phyloP scores from a whole-genome alignment of 2,113 vertebrate species.

The Embiotoca jacksoni region DNA sequence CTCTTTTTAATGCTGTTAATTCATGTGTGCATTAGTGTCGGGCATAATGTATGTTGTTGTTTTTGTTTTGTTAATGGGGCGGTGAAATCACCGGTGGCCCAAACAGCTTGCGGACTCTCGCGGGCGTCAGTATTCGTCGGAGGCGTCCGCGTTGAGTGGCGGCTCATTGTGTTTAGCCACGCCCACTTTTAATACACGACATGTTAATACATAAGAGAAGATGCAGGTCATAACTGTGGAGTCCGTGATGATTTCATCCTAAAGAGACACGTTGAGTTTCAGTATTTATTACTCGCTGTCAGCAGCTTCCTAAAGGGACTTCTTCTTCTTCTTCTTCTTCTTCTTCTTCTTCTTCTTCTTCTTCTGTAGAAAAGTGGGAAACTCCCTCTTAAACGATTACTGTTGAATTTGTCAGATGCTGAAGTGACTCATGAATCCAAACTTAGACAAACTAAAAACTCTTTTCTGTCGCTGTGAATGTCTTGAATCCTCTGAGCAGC shows the following conservation, averaged over 20 bases:
- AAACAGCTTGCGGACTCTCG: conserved; percentile 12
- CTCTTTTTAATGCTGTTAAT: neutral
- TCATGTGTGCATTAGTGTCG: conserved; percentile 4
- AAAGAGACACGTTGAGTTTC: no score
- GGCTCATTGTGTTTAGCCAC: conserved; percentile 54
- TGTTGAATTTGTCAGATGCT: neutral
- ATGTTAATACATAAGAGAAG: conserved; percentile 29
- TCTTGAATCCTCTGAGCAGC: no score
- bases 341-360: neutral
- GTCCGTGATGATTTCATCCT: neutral
- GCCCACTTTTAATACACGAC: conserved; percentile 31
- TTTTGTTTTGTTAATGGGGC: conserved; percentile 11
- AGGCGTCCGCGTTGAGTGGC: conserved; percentile 38
- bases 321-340: neutral
- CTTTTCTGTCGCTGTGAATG: no score
- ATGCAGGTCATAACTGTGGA: conserved; percentile 23
- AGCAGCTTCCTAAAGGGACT: neutral
- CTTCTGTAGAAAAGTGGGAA: neutral
- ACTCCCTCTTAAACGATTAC: neutral
- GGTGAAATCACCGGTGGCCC: conserved; percentile 30
- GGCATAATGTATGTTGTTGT: neutral
- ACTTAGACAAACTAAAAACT: no score
- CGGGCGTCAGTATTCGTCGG: conserved; percentile 60
- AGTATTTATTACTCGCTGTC: neutral
- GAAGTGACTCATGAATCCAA: neutral